A percentile compares a stretch with the other conserved stretches of the same genome.
Evolutionary conservation across 2,888 invertebrate species (phyloP).

Genomic region (Cremastinae sp.): DNA sequence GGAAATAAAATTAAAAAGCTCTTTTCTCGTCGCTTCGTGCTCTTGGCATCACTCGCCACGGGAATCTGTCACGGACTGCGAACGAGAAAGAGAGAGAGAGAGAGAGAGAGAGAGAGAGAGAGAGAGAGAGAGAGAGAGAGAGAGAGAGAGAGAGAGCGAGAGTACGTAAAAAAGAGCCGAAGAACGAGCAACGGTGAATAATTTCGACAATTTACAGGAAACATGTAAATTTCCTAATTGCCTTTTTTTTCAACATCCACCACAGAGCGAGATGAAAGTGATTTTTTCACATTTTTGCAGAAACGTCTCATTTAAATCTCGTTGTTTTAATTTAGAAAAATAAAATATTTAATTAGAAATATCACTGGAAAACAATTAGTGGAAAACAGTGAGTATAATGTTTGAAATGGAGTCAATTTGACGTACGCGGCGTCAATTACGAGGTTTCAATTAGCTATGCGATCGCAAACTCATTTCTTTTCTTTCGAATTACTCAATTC

Average conservation of each 20-base stretch:
- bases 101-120: neutral
- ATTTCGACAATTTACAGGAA: constrained; percentile 33
- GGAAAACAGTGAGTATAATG: too few species aligned
- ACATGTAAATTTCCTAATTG: constrained; percentile 28
- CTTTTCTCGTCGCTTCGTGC: constrained; percentile 32
- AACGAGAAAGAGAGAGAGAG: neutral
- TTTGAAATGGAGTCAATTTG: neutral
- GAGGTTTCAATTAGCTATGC: constrained; percentile 41
- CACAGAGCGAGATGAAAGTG: neutral
- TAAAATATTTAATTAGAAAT: too few species aligned
- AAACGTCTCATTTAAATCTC: too few species aligned
- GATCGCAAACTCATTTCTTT: constrained; percentile 35
- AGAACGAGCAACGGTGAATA: neutral
- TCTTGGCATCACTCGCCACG: constrained; percentile 46
- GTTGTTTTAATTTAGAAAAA: too few species aligned
- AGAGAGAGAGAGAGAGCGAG: neutral
- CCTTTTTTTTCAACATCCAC: constrained; percentile 5
- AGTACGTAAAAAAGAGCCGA: too few species aligned
- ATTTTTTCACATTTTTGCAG: too few species aligned
- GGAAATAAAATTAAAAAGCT: constrained; percentile 66
- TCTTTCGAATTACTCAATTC: constrained; percentile 21
- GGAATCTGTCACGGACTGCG: constrained; percentile 15
- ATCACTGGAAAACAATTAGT: too few species aligned
- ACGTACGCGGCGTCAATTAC: constrained; percentile 24
- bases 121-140: neutral